These are phyloP conservation scores for Cylas formicarius DNA, from an alignment of 1,140 invertebrate genomes.

Conservation along the genomic window DNA sequence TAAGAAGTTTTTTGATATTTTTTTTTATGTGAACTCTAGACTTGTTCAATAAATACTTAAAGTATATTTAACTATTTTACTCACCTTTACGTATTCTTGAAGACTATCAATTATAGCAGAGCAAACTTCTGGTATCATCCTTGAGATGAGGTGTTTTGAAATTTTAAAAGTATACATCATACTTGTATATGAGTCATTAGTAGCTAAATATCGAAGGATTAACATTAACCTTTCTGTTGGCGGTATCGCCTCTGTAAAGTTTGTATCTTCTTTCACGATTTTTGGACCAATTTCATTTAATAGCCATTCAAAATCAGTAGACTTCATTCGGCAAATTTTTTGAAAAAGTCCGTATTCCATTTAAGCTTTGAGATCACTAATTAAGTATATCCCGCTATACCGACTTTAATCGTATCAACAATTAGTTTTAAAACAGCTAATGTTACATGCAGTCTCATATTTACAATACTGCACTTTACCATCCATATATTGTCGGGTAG, in stretches of 20 bases:
- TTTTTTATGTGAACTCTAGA: background rate
- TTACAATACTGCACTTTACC: too few species aligned
- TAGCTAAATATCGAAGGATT: constrained; percentile 13
- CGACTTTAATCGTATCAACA: too few species aligned
- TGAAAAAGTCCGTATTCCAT: constrained; percentile 6
- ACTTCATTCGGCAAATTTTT: constrained; percentile 8
- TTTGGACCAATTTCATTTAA: constrained; percentile 3
- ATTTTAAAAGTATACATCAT: constrained; percentile 13
- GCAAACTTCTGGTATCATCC: constrained; percentile 18
- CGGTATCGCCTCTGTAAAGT: constrained; percentile 1
- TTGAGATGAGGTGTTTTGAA: constrained; percentile 8
- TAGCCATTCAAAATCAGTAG: constrained; percentile 6
- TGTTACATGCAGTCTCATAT: too few species aligned
- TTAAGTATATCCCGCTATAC: constrained; percentile 3
- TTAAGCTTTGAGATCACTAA: constrained; percentile 1
- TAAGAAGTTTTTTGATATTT: too few species aligned
- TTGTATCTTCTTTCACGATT: constrained; percentile 9
- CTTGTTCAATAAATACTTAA: background rate
- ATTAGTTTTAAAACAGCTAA: too few species aligned
- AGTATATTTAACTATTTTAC: background rate
- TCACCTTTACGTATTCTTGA: too few species aligned
- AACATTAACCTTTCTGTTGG: constrained; percentile 3
- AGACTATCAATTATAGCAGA: background rate
- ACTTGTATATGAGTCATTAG: constrained; percentile 8
- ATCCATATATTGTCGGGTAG: too few species aligned